phyloP scores from a whole-genome alignment of 1,140 invertebrate genomes.

The Tetramorium simillimum region DNA sequence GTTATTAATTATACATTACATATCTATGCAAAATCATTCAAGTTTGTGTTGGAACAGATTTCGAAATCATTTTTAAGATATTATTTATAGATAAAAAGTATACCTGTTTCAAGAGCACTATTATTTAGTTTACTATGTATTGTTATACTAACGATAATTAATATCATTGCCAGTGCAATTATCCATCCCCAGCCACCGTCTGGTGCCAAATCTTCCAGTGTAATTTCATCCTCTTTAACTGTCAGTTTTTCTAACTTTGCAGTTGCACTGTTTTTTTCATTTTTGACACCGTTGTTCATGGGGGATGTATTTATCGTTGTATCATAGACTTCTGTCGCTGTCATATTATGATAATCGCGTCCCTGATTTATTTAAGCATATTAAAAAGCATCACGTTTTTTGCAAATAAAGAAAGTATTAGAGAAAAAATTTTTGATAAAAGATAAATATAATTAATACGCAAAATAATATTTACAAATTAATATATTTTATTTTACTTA shows the following conservation, averaged over 20 bases:
- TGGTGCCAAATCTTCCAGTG: slow-evolving; percentile 82
- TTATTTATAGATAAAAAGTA: neutral
- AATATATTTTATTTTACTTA: neutral
- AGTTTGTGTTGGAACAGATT: neutral
- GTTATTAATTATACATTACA: slow-evolving; percentile 15
- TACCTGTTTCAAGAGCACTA: neutral
- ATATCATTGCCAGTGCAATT: slow-evolving; percentile 85
- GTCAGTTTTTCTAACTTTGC: slow-evolving; percentile 53
- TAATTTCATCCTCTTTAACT: slow-evolving; percentile 60
- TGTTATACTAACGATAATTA: slow-evolving; percentile 80
- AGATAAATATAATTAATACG: neutral
- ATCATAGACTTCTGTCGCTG: slow-evolving; percentile 41
- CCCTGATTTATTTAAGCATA: neutral
- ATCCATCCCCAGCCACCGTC: slow-evolving; percentile 88
- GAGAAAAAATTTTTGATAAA: neutral
- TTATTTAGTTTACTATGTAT: neutral
- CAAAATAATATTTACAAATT: neutral
- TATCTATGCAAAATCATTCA: neutral
- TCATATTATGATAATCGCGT: slow-evolving; percentile 46
- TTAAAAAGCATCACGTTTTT: neutral
- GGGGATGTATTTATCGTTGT: neutral
- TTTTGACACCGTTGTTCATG: slow-evolving; percentile 1
- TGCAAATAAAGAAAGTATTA: neutral
- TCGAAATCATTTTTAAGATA: neutral
- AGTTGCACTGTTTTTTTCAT: slow-evolving; percentile 45